Evolutionary conservation across 2,113 vertebrate genomes (phyloP).

Genomic region (Melanocharis versteri): DNA sequence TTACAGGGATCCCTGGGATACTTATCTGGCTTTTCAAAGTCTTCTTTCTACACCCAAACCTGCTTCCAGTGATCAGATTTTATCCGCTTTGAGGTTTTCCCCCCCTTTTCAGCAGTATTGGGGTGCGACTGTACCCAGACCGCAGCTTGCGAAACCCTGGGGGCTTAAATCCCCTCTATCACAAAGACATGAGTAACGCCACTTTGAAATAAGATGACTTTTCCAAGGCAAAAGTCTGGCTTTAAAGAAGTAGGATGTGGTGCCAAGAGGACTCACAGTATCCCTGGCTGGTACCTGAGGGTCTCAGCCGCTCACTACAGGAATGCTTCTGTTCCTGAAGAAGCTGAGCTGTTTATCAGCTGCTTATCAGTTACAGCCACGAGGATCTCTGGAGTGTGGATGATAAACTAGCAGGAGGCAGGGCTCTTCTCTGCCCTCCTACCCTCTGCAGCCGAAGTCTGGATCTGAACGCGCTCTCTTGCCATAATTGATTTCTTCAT

Average conservation of each 20-base stretch:
- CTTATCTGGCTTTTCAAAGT: not conserved
- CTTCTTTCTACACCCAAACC: not conserved
- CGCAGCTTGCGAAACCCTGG: not conserved
- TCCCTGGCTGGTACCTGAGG: not conserved
- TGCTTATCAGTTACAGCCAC: constrained; percentile 53
- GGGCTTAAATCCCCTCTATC: not conserved
- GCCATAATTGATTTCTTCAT: constrained; percentile 68
- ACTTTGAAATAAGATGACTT: not conserved
- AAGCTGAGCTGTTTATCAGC: not conserved
- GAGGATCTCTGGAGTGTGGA: constrained; percentile 64
- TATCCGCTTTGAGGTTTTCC: rapidly evolving
- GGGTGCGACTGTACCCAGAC: not conserved
- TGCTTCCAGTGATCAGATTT: not conserved
- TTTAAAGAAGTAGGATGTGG: not conserved
- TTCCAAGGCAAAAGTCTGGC: not conserved
- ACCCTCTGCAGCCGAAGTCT: not conserved
- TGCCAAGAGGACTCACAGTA: not conserved
- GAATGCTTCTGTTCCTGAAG: not conserved
- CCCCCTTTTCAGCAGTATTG: not conserved
- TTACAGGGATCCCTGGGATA: not conserved
- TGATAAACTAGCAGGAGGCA: constrained; percentile 58
- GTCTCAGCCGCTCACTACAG: not conserved
- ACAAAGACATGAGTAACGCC: not conserved
- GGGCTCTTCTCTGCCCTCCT: not conserved
- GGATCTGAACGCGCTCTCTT: constrained; percentile 10